Evolutionary conservation across 2,888 invertebrate genomes (phyloP).

Genomic region (Oxycera nigricornis): DNA sequence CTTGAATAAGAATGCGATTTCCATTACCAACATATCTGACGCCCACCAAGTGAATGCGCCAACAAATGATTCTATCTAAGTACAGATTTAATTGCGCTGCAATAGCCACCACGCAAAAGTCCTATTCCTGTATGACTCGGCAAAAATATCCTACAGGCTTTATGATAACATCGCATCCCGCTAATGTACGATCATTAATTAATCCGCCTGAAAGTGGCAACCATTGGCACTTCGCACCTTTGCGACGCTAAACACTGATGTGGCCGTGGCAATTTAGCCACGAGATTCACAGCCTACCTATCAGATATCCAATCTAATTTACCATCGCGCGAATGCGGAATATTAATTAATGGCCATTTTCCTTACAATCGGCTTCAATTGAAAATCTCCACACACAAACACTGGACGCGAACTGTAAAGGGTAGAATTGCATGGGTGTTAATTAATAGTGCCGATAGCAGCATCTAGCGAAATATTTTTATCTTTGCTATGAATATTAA

Average conservation of each 20-base stretch:
- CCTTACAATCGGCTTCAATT: conserved; percentile 42
- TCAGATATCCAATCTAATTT: conserved; percentile 44
- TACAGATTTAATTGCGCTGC: no score
- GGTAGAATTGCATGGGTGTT: conserved; percentile 35
- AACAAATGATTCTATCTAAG: no score
- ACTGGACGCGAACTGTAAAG: background rate
- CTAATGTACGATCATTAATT: conserved; percentile 45
- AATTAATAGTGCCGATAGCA: conserved; percentile 29
- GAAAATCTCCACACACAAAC: conserved; percentile 24
- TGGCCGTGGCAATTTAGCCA: conserved; percentile 4
- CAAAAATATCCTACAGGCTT: conserved; percentile 20
- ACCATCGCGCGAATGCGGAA: conserved; percentile 44
- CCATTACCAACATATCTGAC: no score
- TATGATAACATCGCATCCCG: conserved; percentile 43
- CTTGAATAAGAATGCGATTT: no score
- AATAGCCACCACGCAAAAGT: no score
- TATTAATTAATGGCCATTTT: conserved; percentile 46
- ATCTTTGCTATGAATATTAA: conserved; percentile 20
- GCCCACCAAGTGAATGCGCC: no score
- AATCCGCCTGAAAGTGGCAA: conserved; percentile 38
- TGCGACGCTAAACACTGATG: background rate
- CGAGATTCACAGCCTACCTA: conserved; percentile 34
- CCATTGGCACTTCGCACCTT: conserved; percentile 5
- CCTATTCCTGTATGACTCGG: no score
- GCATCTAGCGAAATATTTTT: conserved; percentile 20